These are phyloP conservation scores for Podarcis raffonei DNA, from an alignment of 2,113 vertebrate genomes.

Conservation along the genomic window DNA sequence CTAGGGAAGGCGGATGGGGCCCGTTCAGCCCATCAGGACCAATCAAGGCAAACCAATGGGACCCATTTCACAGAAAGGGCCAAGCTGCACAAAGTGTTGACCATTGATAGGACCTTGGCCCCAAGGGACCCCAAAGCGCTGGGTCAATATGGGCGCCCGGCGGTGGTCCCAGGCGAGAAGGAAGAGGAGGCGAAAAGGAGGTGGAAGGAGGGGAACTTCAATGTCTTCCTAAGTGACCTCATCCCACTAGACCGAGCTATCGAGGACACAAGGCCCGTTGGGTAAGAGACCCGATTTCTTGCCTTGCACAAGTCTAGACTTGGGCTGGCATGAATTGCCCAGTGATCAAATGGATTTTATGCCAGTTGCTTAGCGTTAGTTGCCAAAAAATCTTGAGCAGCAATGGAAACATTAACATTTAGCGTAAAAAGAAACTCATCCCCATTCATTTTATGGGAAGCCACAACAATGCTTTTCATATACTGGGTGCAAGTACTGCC, in stretches of 20 bases:
- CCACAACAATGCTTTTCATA: background rate
- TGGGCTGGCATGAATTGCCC: background rate
- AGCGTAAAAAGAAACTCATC: background rate
- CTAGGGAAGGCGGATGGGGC: background rate
- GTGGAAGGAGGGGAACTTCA: constrained; percentile 96
- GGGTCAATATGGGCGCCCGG: constrained; percentile 89
- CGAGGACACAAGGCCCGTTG: constrained; percentile 88
- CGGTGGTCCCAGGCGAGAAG: constrained; percentile 74
- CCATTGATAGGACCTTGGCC: constrained; percentile 79
- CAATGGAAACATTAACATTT: background rate
- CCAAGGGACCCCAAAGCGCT: constrained; percentile 84
- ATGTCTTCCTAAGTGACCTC: constrained; percentile 93
- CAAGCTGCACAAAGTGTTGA: constrained; percentile 79
- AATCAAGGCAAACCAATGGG: background rate
- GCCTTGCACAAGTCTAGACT: background rate
- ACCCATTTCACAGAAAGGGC: constrained; percentile 25
- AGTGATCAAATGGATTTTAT: background rate
- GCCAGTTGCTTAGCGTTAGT: background rate
- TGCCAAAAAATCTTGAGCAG: background rate
- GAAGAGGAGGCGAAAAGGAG: constrained; percentile 80
- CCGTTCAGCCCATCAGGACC: background rate
- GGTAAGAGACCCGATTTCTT: constrained; percentile 83
- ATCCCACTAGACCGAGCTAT: constrained; percentile 93
- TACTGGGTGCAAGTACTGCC: background rate
- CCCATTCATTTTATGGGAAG: background rate